Evolutionary conservation across 2,888 invertebrate genomes (phyloP), one percentile per base, ranked within the genome.

Genomic region (Aricia artaxerxes): DNA sequence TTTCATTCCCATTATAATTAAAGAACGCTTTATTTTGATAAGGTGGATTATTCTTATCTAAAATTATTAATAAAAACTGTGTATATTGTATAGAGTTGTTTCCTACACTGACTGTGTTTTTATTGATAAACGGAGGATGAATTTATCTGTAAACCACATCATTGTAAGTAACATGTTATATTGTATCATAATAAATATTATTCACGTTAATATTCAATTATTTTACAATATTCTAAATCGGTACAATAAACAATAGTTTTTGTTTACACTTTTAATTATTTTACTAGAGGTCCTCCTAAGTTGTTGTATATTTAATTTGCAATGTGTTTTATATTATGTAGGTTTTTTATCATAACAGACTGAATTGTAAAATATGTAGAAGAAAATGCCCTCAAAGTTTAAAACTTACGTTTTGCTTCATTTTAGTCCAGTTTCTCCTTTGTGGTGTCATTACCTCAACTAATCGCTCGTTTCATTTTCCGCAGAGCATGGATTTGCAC

Each of bases 401-500:
- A 1, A 35, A 38, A 35, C 9, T 64, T 69, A 69, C 13, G 69
- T 69, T 69, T 9, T 69, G 69, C 35, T 69, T 64, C 9, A 64
- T 64, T 13, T 13, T 35, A 69, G 13, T 69, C 35, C 13, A 35
- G 31, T 69, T 38, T 38, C 35, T 16, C 13, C 69, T 13, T 4
- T 16, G 1, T 69, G 35, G 13, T 38, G 16, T 38, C 1, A 35
- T 35, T 57, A 4, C 13, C 5, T 31, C 4, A 69, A 35, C 69
- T 69, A 69, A 69, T 38, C 24, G 35, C 38, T 13, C 13, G 5
- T 35, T 0, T 69, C 1, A 38, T 69, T 69, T 93, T 95, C 85
- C 76, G 53, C 94, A 97, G 97, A 96, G 96, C 84, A 98, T 99
- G 99, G 97, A 98, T 90, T 91, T 92, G 82, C 96, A 98, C 90